phyloP scores from a whole-genome alignment of 2,797 vertebrate genomes.

The Apogon hyalosoma region DNA sequence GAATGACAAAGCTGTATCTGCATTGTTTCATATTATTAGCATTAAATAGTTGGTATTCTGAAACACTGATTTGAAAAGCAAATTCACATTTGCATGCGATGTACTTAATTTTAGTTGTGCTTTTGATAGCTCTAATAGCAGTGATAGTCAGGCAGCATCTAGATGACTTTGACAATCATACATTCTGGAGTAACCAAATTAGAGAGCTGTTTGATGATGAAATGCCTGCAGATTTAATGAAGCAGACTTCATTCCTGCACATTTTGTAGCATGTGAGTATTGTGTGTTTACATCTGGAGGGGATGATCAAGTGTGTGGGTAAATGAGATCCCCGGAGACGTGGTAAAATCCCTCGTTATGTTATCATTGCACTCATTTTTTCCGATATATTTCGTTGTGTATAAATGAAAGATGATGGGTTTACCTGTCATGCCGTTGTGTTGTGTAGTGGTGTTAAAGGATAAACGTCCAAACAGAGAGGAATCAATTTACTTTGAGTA shows the following conservation, averaged over 20 bases:
- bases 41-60: not conserved
- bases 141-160: conserved; percentile 1
- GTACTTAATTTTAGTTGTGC: conserved; percentile 33
- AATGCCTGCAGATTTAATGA: conserved; percentile 21
- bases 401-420: too few relatives aligned
- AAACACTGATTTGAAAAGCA: conserved; percentile 19
- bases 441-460: conserved; percentile 9
- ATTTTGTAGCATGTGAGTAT: conserved; percentile 8
- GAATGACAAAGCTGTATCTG: conserved; percentile 12
- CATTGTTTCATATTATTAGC: conserved; percentile 19
- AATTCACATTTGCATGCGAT: conserved; percentile 7
- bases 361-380: conserved; percentile 9
- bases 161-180: conserved; percentile 15
- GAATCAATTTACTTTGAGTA: too few relatives aligned
- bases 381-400: too few relatives aligned
- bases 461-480: too few relatives aligned
- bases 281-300: conserved; percentile 7
- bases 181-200: not conserved
- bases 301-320: conserved; percentile 41
- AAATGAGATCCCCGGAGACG: conserved; percentile 54
- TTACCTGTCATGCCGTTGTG: not conserved
- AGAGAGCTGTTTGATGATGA: conserved; percentile 6
- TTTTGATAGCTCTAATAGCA: conserved; percentile 8
- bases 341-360: not conserved
- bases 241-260: conserved; percentile 13